Percentiles rank a stretch among this genome's conserved stretches.
These are phyloP conservation scores for Typhlichthys eigenmanni DNA, from an alignment of 2,797 vertebrate species.

Conservation along the genomic window DNA sequence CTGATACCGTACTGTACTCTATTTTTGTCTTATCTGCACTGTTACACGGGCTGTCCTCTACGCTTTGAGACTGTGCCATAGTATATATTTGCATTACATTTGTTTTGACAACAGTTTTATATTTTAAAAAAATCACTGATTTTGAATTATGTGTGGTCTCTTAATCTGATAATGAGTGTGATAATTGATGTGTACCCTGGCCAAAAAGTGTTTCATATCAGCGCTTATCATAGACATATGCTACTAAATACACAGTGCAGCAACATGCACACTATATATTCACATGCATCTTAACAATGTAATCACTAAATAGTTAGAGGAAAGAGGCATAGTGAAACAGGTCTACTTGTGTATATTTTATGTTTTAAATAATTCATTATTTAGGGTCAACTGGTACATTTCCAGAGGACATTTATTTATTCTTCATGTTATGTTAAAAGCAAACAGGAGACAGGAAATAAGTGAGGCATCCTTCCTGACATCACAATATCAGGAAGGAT, in stretches of 20 bases:
- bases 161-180: conserved; percentile 32
- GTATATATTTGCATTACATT: conserved; percentile 29
- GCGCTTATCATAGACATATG: conserved; percentile 47
- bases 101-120: conserved; percentile 38
- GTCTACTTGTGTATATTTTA: neutral
- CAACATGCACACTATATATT: neutral
- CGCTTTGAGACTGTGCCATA: conserved; percentile 31
- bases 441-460: conserved; percentile 22
- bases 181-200: conserved; percentile 42
- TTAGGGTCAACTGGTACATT: neutral
- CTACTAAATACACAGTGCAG: conserved; percentile 35
- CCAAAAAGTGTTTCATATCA: conserved; percentile 31
- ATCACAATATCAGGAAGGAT: conserved; percentile 59
- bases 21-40: conserved; percentile 57
- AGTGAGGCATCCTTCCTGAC: conserved; percentile 34
- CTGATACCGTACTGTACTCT: conserved; percentile 54
- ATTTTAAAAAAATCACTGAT: conserved; percentile 34
- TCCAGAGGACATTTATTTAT: neutral
- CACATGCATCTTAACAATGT: conserved; percentile 10
- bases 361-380: neutral
- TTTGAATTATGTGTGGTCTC: conserved; percentile 26
- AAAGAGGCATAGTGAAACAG: neutral
- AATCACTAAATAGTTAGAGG: conserved; percentile 2
- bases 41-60: conserved; percentile 21
- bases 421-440: neutral